Conservation (phyloP, 2,113 vertebrate genomes). For the Propithecus coquereli region DNA sequence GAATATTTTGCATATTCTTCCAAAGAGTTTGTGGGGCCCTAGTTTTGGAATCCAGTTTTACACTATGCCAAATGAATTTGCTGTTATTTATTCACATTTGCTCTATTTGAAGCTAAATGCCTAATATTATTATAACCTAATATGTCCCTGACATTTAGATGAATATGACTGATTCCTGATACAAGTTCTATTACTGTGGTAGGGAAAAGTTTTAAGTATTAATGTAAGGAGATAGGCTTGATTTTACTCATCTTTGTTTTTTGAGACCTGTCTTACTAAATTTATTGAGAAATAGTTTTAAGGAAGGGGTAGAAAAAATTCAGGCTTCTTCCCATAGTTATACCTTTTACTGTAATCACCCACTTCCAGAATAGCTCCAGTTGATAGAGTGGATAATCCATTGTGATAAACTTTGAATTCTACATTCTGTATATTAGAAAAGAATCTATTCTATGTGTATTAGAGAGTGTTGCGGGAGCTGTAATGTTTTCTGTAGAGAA, state of each 20-base stretch:
- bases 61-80: background rate
- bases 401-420: background rate
- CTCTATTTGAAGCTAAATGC: background rate
- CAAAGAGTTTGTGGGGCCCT: background rate
- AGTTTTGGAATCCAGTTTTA: background rate
- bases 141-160: background rate
- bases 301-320: background rate
- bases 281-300: background rate
- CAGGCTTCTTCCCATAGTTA: background rate
- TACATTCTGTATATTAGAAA: background rate
- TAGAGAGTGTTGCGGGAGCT: background rate
- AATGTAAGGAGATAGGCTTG: background rate
- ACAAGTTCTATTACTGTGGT: background rate
- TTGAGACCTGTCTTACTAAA: background rate
- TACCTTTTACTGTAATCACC: background rate
- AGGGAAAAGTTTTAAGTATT: background rate
- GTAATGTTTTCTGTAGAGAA: background rate
- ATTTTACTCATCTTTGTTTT: background rate
- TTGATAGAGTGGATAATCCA: background rate
- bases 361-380: background rate
- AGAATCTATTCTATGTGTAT: background rate
- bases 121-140: background rate
- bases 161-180: background rate
- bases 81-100: slow-evolving; percentile 10
- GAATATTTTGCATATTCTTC: background rate